phyloP scores from a whole-genome alignment of 2,888 invertebrate species.

The Urechis unicinctus region DNA sequence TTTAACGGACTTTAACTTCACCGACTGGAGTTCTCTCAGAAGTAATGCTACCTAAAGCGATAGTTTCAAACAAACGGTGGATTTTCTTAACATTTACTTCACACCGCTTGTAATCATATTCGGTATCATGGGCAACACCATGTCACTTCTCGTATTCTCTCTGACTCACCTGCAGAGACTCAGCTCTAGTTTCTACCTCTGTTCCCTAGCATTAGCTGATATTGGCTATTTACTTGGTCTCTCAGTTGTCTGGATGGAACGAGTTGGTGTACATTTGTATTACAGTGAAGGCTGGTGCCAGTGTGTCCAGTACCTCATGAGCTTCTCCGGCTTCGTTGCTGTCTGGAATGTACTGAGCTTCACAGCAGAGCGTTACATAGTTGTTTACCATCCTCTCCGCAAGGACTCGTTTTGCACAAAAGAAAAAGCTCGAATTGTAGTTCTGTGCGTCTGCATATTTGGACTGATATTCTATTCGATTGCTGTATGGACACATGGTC shows the following conservation, averaged over 20 bases:
- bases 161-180: constrained; percentile 16
- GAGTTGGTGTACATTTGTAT: constrained; percentile 22
- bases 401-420: constrained; percentile 15
- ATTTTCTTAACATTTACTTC: too few relatives aligned
- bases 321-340: constrained; percentile 22
- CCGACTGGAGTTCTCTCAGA: too few relatives aligned
- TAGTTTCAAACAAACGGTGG: too few relatives aligned
- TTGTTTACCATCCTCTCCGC: constrained; percentile 14
- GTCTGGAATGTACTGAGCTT: constrained; percentile 11
- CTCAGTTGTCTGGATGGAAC: constrained; percentile 14
- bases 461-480: constrained; percentile 8
- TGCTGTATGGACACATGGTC: too few relatives aligned
- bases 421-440: constrained; percentile 8
- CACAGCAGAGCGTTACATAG: too few relatives aligned
- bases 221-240: constrained; percentile 15
- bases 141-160: constrained; percentile 18
- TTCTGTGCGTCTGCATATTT: constrained; percentile 3
- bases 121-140: constrained; percentile 13
- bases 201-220: constrained; percentile 15
- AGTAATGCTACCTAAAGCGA: too few relatives aligned
- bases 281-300: constrained; percentile 62
- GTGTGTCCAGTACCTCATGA: constrained; percentile 64
- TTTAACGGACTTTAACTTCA: too few relatives aligned
- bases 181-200: constrained; percentile 18
- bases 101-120: too few relatives aligned